A percentile compares a stretch with the other conserved stretches of the same genome.
Conservation (phyloP, 2,888 invertebrate species). For the Watsonalla binaria region DNA sequence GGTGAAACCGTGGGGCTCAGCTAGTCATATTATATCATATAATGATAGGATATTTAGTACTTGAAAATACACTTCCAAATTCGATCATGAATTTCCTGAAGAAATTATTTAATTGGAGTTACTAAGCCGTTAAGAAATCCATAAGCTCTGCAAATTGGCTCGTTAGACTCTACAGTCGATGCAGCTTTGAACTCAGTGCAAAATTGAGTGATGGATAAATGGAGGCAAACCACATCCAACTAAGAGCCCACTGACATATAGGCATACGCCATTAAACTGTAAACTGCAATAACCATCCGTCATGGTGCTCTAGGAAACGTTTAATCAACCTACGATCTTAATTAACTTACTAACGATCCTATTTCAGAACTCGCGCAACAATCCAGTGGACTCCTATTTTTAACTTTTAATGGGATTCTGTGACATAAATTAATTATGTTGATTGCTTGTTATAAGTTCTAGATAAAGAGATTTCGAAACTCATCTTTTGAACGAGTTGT, state of each 20-base stretch:
- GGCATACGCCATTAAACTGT: constrained; percentile 5
- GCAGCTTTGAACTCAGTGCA: background rate
- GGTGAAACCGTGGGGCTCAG: too few relatives aligned
- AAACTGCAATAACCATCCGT: constrained; percentile 53
- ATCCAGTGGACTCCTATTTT: constrained; percentile 20
- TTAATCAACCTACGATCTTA: constrained; percentile 66
- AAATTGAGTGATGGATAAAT: constrained; percentile 3
- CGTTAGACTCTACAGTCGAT: too few relatives aligned
- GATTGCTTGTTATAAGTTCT: background rate
- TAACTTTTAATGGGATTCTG: constrained; percentile 20
- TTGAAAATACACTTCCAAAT: too few relatives aligned
- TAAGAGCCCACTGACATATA: background rate
- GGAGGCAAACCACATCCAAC: background rate
- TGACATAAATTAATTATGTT: constrained; percentile 9
- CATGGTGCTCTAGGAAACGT: constrained; percentile 49
- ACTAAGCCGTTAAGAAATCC: too few relatives aligned
- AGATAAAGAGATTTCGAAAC: background rate
- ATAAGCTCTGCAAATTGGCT: too few relatives aligned
- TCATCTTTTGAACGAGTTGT: too few relatives aligned
- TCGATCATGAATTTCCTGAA: too few relatives aligned
- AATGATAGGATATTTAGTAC: too few relatives aligned
- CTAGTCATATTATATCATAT: too few relatives aligned
- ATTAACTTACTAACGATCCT: constrained; percentile 60
- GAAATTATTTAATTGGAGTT: too few relatives aligned
- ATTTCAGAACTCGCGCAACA: constrained; percentile 39